Conservation (phyloP, 2,797 vertebrate species). For the Aselliscus stoliczkanus region DNA sequence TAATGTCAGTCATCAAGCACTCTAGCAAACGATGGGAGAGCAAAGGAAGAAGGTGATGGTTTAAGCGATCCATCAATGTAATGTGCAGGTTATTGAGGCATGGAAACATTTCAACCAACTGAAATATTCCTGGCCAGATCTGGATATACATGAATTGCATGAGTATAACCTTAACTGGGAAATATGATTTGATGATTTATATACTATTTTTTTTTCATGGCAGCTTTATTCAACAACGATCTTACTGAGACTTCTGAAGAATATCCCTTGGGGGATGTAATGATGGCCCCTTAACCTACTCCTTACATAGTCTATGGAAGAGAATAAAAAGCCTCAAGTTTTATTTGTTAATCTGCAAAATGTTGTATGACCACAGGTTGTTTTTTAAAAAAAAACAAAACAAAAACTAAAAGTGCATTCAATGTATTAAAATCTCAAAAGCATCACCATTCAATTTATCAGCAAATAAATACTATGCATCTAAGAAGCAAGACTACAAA, state of each 20-base stretch:
- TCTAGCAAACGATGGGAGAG: constrained; percentile 6
- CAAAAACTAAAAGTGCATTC: not conserved
- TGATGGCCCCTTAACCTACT: not conserved
- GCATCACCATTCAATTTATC: not conserved
- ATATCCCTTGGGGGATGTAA: not conserved
- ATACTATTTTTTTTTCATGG: not conserved
- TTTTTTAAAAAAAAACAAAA: too few relatives aligned
- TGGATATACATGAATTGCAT: not conserved
- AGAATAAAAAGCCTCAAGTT: not conserved
- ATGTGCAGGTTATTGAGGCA: constrained; percentile 16
- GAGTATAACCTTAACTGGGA: not conserved
- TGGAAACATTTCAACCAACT: not conserved
- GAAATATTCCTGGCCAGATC: not conserved
- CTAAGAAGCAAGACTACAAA: not conserved
- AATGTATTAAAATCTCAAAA: not conserved
- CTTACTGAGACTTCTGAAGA: not conserved
- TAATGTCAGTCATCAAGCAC: constrained; percentile 60
- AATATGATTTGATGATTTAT: constrained; percentile 12
- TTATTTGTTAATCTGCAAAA: not conserved
- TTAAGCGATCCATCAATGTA: constrained; percentile 62
- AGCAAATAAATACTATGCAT: not conserved
- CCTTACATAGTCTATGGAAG: not conserved
- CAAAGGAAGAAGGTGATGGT: constrained; percentile 31
- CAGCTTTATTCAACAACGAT: not conserved
- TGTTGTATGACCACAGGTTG: not conserved